phyloP scores from a whole-genome alignment of 2,888 invertebrate species.

The Aelia acuminata region DNA sequence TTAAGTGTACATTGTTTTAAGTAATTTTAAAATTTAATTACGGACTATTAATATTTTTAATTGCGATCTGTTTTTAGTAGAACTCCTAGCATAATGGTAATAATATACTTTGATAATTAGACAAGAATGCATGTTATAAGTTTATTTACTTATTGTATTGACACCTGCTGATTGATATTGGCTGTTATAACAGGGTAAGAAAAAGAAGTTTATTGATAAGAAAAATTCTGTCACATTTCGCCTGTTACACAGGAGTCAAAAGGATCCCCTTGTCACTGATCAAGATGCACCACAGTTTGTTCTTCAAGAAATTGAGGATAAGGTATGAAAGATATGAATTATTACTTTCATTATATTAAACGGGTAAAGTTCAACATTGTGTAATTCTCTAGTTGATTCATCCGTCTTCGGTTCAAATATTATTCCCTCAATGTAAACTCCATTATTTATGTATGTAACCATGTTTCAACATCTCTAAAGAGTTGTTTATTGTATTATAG shows the following conservation, averaged over 20 bases:
- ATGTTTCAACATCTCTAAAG: too few species aligned
- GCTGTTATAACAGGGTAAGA: conserved; percentile 75
- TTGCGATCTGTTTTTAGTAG: not conserved
- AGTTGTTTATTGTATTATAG: too few species aligned
- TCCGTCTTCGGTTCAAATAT: too few species aligned
- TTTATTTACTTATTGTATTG: not conserved
- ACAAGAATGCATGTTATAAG: not conserved
- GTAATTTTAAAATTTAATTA: not conserved
- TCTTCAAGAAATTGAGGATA: conserved; percentile 70
- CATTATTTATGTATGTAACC: too few species aligned
- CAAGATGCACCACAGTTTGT: conserved; percentile 92
- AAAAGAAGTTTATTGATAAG: conserved; percentile 90
- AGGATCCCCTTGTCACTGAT: conserved; percentile 91
- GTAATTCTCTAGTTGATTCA: too few species aligned
- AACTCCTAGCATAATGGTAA: not conserved
- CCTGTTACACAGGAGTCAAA: conserved; percentile 93
- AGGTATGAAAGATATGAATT: not conserved
- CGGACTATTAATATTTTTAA: not conserved
- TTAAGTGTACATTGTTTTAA: not conserved
- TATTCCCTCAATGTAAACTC: too few species aligned
- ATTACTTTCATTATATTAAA: too few species aligned
- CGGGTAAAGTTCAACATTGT: too few species aligned
- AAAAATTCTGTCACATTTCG: conserved; percentile 93
- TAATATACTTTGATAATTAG: not conserved
- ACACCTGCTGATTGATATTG: not conserved